Base-by-base conservation (phyloP, 2,113 vertebrate genomes). In the Megalops atlanticus region DNA sequence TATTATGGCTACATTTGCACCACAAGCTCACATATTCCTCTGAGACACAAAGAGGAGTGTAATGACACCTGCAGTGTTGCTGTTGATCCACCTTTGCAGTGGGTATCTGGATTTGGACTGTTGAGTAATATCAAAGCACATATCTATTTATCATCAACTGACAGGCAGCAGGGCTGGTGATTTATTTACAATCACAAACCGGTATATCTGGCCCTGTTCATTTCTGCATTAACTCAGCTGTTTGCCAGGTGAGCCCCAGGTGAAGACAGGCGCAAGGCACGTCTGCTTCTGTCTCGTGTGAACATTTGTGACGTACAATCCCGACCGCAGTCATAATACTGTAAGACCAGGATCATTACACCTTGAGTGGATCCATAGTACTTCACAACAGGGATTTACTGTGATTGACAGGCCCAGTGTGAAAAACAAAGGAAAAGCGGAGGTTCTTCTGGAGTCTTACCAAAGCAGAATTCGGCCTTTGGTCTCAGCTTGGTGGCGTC, bases 401-500 rank as follows among this genome's bases (percentile, higher is more conserved):
- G n/a, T 31, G n/a, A 64, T 11, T 45, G 43, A 45, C 43, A 45
- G 43, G n/a, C n/a, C n/a, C 58, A 64, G 31, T 58, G 58, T 64
- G 2, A n/a, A n/a, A 64, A 45, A 45, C 14, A 10, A 27, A 41
- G 35, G 24, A 71, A 39, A 14, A 38, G 24, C 27, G 24, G 84
- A 45, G 43, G 43, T 45, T 33, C 4, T 7, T 14, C 72, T 18
- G 16, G 39, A 36, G 12, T 78, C 93, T 98, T 82, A 99, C 98
- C 97, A 75, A 99, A 99, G 89, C 97, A 99, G 94, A 97, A 99
- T 88, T 99, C 98, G 41, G 97, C 97, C 91, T 99, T 99, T 82
- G 98, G 98, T 86, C 98, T 93, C 45, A 96, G 94, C 88, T 99
- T 99, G 73, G 97, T 97, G 87, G 97, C 98, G 93, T 99, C 97